These are phyloP conservation scores for Trididemnum miniatum DNA, from an alignment of 23 tunicate species.

Conservation along the genomic window DNA sequence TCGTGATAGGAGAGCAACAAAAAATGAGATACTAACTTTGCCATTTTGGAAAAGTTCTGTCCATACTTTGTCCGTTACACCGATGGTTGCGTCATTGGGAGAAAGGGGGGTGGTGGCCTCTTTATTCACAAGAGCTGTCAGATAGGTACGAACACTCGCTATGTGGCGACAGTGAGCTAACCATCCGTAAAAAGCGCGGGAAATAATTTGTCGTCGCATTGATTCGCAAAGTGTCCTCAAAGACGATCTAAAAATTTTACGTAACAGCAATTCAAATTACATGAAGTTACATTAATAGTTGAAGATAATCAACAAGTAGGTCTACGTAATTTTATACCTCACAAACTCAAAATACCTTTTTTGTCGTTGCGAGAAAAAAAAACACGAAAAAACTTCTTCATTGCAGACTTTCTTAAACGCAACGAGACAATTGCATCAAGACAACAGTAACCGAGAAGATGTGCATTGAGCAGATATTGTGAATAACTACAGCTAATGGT, in stretches of 20 bases:
- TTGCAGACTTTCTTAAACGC: too few species aligned
- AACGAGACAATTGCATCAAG: too few species aligned
- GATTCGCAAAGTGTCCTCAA: slow-evolving; percentile 76
- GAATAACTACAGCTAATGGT: too few species aligned
- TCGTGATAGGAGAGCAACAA: too few species aligned
- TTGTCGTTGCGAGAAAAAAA: too few species aligned
- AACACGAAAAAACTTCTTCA: too few species aligned
- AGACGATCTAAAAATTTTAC: slow-evolving; percentile 41
- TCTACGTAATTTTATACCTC: too few species aligned
- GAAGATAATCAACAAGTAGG: too few species aligned
- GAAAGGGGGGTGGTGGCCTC: background rate
- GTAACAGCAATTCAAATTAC: background rate
- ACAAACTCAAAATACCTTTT: too few species aligned
- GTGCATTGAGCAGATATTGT: too few species aligned
- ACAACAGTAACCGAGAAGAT: too few species aligned
- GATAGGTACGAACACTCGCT: slow-evolving; percentile 77
- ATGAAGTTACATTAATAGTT: background rate
- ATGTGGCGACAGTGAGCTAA: slow-evolving; percentile 97
- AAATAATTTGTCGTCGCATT: slow-evolving; percentile 87
- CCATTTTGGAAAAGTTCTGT: slow-evolving; percentile 35
- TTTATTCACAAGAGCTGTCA: slow-evolving; percentile 61
- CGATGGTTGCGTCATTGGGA: slow-evolving; percentile 35
- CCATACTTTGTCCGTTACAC: slow-evolving; percentile 64
- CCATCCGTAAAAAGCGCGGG: slow-evolving; percentile 97
- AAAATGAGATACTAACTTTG: slow-evolving; percentile 32